Base-by-base conservation (phyloP, 2,888 invertebrate genomes). In the Apodemia zela region DNA sequence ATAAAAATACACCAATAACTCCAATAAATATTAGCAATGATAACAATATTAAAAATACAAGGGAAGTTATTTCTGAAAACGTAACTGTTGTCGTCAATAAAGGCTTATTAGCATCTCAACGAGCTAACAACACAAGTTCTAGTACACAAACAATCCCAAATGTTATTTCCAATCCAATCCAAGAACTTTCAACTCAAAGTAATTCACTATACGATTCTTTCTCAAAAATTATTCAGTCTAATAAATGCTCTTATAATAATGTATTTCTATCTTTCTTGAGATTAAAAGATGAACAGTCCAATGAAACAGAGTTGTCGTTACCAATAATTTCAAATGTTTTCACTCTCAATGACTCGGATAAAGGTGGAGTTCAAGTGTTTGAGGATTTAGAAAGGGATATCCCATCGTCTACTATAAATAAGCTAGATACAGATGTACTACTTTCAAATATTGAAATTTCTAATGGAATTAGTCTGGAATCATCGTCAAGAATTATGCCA, bases 261-360 rank as follows among this genome's bases (percentile, higher is more conserved):
- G 21, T n/a, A 25, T 57, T 57, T 8, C 29, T 29, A 13, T 57
- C 57, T 57, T 57, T 29, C 29, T 18, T 54, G 25, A 15, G 54
- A 54, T 10, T 15, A 15, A 21, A 25, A 54, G 25, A 18, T 10
- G 18, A 54, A 15, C 6, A 25, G 13, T 25, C 54, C 15, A 15
- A 25, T 25, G 13, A 25, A 25, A 15, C 13, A 54, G 25, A 25
- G 0, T 15, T 21, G 1, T 54, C 21, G 1, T 54, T 54, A 54
- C 54, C 54, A 54, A 54, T 25, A 54, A 54, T 54, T 15, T 54
- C 54, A 54, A 54, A 13, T 13, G 54, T 54, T 2, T 54, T 25
- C 13, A 54, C 54, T 54, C 54, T 54, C 15, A 54, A 25, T 25
- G 15, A 13, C 2, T 13, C 25, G 3, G 25, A 25, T 6, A 54